Base-by-base conservation (phyloP, 2,113 vertebrate genomes). In the Tragelaphus strepsiceros region DNA sequence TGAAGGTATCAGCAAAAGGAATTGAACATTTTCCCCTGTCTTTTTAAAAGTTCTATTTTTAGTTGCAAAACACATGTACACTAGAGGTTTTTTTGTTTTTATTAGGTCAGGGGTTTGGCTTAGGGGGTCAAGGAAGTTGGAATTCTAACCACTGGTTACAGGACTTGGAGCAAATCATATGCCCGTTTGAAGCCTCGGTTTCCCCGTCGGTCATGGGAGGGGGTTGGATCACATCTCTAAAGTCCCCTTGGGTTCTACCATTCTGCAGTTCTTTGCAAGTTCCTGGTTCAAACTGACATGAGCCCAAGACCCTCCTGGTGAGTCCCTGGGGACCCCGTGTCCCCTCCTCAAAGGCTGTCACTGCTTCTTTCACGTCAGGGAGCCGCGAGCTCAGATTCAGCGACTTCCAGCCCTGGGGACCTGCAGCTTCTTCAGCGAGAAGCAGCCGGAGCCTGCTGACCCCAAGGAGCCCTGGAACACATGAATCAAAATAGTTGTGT, bases 401-500 rank as follows among this genome's bases (percentile, higher is more conserved):
- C 2, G 1, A 3, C 32, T 81, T 64, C 82, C 92, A 96, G 94
- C 80, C 71, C 32, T 0, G n/a, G 90, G 32, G 32, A 43, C 90
- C 7, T 53, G 21, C 32, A 71, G 85, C 88, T 94, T 90, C 88
- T 90, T 64, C 88, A 19, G 15, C 26, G 0, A n/a, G 95, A 78
- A 85, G 98, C 98, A 97, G 98, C 98, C 71, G 71, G 96, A 85
- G 96, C 91, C 22, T 96, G 53, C 98, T 95, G 96, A 96, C 93
- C n/a, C 95, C 61, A 24, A 2, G 7, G 95, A 92, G 96, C 84
- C 96, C 98, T 92, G 59, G 97, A 97, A 95, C 98, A 94, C 98
- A 94, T 97, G 98, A 98, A 99, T 99, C 98, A 99, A 99, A 99
- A 99, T 99, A 99, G 99, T 98, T 98, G 98, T 94, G 98, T 99